Base-by-base conservation (phyloP, 2,113 vertebrate species). In the Chaetodon trifascialis region DNA sequence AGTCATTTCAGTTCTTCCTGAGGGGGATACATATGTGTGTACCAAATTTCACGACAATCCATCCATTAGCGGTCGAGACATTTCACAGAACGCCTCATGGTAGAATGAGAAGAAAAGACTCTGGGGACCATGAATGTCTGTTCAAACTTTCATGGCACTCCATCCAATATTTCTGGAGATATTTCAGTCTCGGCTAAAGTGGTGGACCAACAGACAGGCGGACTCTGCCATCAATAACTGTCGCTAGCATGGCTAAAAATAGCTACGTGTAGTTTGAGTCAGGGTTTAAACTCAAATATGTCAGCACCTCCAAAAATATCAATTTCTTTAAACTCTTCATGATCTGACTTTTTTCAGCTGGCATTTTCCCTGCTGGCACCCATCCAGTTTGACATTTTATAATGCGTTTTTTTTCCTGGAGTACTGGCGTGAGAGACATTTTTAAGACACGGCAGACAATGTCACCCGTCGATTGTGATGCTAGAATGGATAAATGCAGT, bases 281-380 rank as follows among this genome's bases (percentile, higher is more conserved):
- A 36, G 36, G 23, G 19, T 30, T 67, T n/a, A 23, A 67, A 60
- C 19, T n/a, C 42, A 5, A 68, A 25, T 36, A 76, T 2, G 16
- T 66, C 74, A 52, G 38, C 16, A 12, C 46, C 49, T 34, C 23
- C 70, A 63, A 51, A 51, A 75, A 52, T 36, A 11, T 56, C 23
- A 12, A 25, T 65, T 58, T 67, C 42, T 58, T 66, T 51, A 10
- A 75, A 44, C 16, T 68, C 55, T 36, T 69, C 17, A 15, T 11
- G 7, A 25, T 15, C 49, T 54, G 65, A 21, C n/a, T 9, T 11
- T 44, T 36, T 56, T 25, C 16, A n/a, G 7, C 6, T 67, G 38
- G 69, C 54, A 68, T 68, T 74, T 81, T 30, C 5, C 51, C 23
- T 0, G 0, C 25, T 64, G 47, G 56, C n/a, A 46, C 15, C 9